Conservation (phyloP, 1,140 invertebrate genomes). For the Nasonia vitripennis region DNA sequence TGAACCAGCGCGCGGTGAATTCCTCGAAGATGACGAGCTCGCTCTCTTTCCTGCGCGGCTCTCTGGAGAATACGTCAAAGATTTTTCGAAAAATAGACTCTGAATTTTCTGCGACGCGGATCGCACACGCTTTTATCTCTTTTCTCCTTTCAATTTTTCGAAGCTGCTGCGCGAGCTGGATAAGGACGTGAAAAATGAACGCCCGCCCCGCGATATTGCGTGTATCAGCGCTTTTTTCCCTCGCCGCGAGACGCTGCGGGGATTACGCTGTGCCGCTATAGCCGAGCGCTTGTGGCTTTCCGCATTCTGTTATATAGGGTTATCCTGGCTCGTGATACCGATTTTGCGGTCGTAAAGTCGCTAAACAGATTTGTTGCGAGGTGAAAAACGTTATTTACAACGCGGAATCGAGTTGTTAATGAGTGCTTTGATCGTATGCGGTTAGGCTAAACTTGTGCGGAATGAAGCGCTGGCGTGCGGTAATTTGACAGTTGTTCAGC, state of each 20-base stretch:
- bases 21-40: slow-evolving; percentile 48
- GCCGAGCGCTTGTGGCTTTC: neutral
- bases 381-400: neutral
- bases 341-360: slow-evolving; percentile 3
- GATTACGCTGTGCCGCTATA: neutral
- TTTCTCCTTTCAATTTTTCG: slow-evolving; percentile 2
- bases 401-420: neutral
- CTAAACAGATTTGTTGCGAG: neutral
- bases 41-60: neutral
- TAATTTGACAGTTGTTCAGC: neutral
- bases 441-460: neutral
- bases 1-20: slow-evolving; percentile 12
- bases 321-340: too few relatives aligned
- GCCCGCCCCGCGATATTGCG: neutral
- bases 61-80: slow-evolving; percentile 35
- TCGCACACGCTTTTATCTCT: neutral
- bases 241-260: neutral
- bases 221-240: neutral
- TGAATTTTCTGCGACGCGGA: slow-evolving; percentile 20
- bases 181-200: neutral
- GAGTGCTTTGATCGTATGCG: neutral
- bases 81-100: slow-evolving; percentile 32
- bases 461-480: too few relatives aligned
- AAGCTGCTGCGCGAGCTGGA: neutral
- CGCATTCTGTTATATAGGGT: neutral